phyloP scores from a whole-genome alignment of 2,888 invertebrate species.

The Bursaphelenchus okinawaensis region DNA sequence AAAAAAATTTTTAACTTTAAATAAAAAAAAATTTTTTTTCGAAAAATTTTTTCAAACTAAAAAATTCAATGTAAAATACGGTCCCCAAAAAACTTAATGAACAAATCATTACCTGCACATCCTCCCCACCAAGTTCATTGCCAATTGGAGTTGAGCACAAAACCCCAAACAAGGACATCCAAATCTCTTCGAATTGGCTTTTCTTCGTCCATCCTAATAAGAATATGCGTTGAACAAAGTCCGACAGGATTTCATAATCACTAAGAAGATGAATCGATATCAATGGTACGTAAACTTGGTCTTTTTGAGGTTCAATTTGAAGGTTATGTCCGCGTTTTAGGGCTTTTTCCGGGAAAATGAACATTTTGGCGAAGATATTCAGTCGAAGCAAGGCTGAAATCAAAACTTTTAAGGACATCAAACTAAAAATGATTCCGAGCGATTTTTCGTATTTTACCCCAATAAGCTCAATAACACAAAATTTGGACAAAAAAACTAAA shows the following conservation, averaged over 20 bases:
- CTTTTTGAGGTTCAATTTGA: slow-evolving; percentile 10
- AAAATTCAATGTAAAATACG: background rate
- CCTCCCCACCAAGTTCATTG: slow-evolving; percentile 30
- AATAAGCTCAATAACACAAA: too few species aligned
- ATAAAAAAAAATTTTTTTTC: too few species aligned
- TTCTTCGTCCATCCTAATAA: slow-evolving; percentile 42
- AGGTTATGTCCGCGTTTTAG: slow-evolving; percentile 20
- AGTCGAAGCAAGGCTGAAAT: slow-evolving; percentile 33
- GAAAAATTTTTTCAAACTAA: slow-evolving; percentile 13
- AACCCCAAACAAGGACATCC: slow-evolving; percentile 50
- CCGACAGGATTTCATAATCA: slow-evolving; percentile 34
- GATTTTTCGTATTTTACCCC: too few species aligned
- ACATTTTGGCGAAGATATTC: slow-evolving; percentile 32
- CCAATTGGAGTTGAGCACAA: slow-evolving; percentile 47
- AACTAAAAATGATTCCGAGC: background rate
- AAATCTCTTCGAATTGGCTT: slow-evolving; percentile 43
- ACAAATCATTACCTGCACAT: slow-evolving; percentile 23
- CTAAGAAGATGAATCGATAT: slow-evolving; percentile 40
- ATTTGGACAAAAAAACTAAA: too few species aligned
- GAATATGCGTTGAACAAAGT: slow-evolving; percentile 33
- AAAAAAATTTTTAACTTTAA: background rate
- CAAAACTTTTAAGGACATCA: background rate
- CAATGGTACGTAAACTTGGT: slow-evolving; percentile 32
- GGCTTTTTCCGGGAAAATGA: slow-evolving; percentile 37
- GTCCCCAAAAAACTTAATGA: too few species aligned